These are phyloP conservation scores for Tetragonisca angustula DNA, from an alignment of 2,888 invertebrate genomes.

Conservation along the genomic window DNA sequence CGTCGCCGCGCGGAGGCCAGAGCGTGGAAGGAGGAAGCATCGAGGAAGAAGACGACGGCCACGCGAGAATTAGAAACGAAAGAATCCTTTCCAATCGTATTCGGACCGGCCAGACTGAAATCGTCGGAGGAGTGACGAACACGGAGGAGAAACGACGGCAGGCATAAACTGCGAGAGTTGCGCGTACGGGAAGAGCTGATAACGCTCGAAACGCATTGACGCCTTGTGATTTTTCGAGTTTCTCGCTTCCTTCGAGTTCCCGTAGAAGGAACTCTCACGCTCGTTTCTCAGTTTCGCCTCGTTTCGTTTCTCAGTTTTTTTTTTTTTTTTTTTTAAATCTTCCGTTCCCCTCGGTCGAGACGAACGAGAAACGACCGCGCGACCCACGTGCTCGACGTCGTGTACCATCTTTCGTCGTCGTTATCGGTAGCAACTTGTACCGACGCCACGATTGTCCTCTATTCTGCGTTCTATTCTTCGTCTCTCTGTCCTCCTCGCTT, in stretches of 20 bases:
- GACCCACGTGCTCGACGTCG: slow-evolving; percentile 55
- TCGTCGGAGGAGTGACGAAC: neutral
- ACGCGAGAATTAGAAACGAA: slow-evolving; percentile 29
- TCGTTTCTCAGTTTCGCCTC: neutral
- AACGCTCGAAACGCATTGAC: neutral
- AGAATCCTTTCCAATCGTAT: slow-evolving; percentile 27
- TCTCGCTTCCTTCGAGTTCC: neutral
- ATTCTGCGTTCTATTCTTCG: slow-evolving; percentile 55
- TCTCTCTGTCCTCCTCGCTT: slow-evolving; percentile 54
- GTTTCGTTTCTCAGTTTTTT: neutral
- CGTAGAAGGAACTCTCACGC: too few species aligned
- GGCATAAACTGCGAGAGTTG: slow-evolving; percentile 16
- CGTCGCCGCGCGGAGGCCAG: slow-evolving; percentile 47
- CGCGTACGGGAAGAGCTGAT: neutral
- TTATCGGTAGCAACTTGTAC: slow-evolving; percentile 58
- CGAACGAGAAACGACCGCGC: neutral
- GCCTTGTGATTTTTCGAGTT: neutral
- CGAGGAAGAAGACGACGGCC: slow-evolving; percentile 21
- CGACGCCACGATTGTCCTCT: slow-evolving; percentile 63
- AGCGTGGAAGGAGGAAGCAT: slow-evolving; percentile 36
- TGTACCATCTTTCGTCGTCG: slow-evolving; percentile 29
- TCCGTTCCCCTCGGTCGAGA: slow-evolving; percentile 16
- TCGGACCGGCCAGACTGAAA: slow-evolving; percentile 16
- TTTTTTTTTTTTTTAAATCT: neutral
- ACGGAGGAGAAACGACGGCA: neutral